Base-by-base conservation (phyloP, 2,113 vertebrate genomes). In the Speoplatyrhinus poulsoni region DNA sequence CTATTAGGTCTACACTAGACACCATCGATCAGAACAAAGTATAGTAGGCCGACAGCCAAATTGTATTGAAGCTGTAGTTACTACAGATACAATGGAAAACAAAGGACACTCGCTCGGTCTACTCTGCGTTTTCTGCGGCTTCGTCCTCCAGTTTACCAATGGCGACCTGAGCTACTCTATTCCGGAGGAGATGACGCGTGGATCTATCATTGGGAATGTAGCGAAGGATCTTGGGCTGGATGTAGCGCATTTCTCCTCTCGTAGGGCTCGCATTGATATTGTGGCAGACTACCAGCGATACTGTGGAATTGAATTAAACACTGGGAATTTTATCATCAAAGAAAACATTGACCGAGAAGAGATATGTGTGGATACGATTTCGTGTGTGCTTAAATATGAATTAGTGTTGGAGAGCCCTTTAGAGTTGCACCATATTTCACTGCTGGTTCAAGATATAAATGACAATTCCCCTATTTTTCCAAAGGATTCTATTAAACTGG, bases 131-230 rank as follows among this genome's bases (percentile, higher is more conserved):
- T 0, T 67, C 1, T 76, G 0, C 3, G 32, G 46, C 41, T 46
- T 71, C 17, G 7, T 53, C 9, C 12, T 80, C 41, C 36, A 15
- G 15, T 8, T 15, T 9, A 85, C 81, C 4, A 0, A 62, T 60
- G 86, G 78, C 56, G 91, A 90, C 60, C 68, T 91, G 32, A 89
- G 70, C 72, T 95, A 92, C 46, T 85, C 85, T 12, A 5, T 86
- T 0, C 67, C 62, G 0, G 93, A 94, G 69, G 92, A 94, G 49
- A 91, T 75, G 88, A 93, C 89, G 81, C 89, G 82, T 50, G 91
- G 89, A 58, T 93, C 89, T 3, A 83, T 92, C 4, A 92, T 93
- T 48, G 90, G 90, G 49, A 94, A 93, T 65, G 86, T 94, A n/a
- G 89, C 89, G 1, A 92, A 92, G 69, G 93, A 92, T 73, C 59